Percentiles rank a stretch among this genome's conserved stretches.
phyloP scores from a whole-genome alignment of 2,113 vertebrate genomes.

The Steatornis caripensis region DNA sequence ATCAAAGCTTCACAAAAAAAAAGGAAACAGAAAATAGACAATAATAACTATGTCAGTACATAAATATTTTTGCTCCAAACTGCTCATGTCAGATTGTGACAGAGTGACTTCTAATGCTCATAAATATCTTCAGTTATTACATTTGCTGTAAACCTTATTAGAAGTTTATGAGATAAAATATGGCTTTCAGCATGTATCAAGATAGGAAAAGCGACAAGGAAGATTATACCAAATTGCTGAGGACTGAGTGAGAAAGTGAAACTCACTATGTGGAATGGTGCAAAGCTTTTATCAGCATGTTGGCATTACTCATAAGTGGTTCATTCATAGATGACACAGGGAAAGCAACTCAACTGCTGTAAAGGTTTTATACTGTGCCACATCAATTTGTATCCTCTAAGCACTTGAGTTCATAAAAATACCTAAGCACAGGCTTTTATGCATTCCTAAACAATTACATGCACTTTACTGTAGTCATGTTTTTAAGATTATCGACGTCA shows the following conservation, averaged over 20 bases:
- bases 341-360: background rate
- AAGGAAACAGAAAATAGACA: background rate
- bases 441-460: background rate
- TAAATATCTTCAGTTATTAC: background rate
- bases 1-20: background rate
- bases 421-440: background rate
- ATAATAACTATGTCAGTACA: background rate
- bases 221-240: background rate
- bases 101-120: background rate
- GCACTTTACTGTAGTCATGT: background rate
- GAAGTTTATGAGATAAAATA: background rate
- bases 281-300: background rate
- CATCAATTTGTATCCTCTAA: background rate
- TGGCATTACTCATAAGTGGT: background rate
- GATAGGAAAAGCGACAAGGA: background rate
- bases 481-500: background rate
- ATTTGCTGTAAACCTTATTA: background rate
- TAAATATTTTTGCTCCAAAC: background rate
- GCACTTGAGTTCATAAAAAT: background rate
- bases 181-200: background rate
- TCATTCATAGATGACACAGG: background rate
- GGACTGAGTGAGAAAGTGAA: background rate
- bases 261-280: rapidly evolving
- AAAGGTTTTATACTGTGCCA: background rate
- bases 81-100: background rate